Evolutionary conservation across 1,140 invertebrate species (phyloP).

Genomic region (Rhynchophorus ferrugineus): DNA sequence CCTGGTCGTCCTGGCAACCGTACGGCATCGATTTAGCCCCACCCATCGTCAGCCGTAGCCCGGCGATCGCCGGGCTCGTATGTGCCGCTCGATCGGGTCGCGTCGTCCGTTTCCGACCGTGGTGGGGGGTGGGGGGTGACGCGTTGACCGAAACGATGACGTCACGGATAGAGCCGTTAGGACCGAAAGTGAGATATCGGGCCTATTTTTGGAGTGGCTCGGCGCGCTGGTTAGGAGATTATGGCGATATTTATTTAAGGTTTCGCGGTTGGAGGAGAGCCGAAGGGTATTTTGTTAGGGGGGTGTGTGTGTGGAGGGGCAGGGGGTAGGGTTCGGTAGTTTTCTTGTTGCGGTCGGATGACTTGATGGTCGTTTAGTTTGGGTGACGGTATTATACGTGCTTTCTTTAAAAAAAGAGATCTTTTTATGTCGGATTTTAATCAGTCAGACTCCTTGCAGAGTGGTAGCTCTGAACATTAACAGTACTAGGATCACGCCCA

Average conservation of each 20-base stretch:
- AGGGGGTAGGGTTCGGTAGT: too few species aligned
- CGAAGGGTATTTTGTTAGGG: too few species aligned
- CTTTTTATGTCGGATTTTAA: too few species aligned
- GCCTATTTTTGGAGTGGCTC: conserved; percentile 6
- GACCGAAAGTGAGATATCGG: not conserved
- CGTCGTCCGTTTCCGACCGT: not conserved
- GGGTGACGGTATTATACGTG: too few species aligned
- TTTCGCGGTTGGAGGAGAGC: too few species aligned
- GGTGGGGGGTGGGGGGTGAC: not conserved
- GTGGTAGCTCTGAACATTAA: too few species aligned
- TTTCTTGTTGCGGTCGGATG: too few species aligned
- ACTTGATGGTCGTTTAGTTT: too few species aligned
- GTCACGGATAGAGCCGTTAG: conserved; percentile 4
- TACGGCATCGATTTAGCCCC: conserved; percentile 21
- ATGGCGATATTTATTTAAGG: not conserved
- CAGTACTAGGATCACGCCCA: too few species aligned
- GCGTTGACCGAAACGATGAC: conserved; percentile 3
- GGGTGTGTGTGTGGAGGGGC: too few species aligned
- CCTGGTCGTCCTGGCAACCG: conserved; percentile 13
- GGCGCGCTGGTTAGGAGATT: not conserved
- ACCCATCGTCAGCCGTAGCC: conserved; percentile 12
- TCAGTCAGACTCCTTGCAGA: too few species aligned
- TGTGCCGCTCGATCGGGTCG: conserved; percentile 1
- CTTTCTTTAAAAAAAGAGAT: too few species aligned
- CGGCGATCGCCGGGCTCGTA: conserved; percentile 17